Evolutionary conservation across 2,888 invertebrate genomes (phyloP), one percentile per base, ranked within the genome.

Genomic region (Limnephilus rhombicus): DNA sequence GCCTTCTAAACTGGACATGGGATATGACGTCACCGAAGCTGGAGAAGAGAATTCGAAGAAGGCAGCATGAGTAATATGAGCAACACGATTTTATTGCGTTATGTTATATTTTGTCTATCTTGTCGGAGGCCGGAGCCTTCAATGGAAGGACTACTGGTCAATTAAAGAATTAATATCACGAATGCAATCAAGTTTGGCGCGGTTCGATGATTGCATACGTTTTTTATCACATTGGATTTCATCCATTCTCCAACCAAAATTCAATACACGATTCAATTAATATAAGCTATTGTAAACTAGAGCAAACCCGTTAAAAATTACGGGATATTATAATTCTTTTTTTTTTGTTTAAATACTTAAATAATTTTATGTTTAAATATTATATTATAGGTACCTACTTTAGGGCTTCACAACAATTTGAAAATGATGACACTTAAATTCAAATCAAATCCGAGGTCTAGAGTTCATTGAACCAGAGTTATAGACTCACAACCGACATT

Each of bases 41-140:
- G 68, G 68, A 24, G n/a, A 68, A 68, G 68, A 68, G 86, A 45
- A 37, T 86, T 86, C 86, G 45, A 11, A 41, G 86, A 86, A 86
- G 49, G 12, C 29, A 49, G 45, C 24, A 86, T 86, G 86, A 86
- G 49, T 86, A 86, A 86, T 24, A 45, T 7, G 45, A n/a, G 15
- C 24, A n/a, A 68, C 68, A n/a, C 1, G 68, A 7, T 68, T n/a
- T 68, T 68, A 68, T n/a, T 68, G 68, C 0, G 68, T 68, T 68
- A n/a, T n/a, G n/a, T 68, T 68, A 7, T 68, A n/a, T 68, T 68
- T 68, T 9, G 68, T 68, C 68, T 24, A n/a, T 68, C 68, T 86
- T 24, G 15, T 41, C 24, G 18, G 37, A 83, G 15, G 83, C 83
- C 37, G 83, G 37, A 83, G 37, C 83, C 83, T 83, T 34, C 83